These are phyloP conservation scores for Lordiphosa collinella DNA, from an alignment of 1,140 invertebrate species.

Conservation along the genomic window DNA sequence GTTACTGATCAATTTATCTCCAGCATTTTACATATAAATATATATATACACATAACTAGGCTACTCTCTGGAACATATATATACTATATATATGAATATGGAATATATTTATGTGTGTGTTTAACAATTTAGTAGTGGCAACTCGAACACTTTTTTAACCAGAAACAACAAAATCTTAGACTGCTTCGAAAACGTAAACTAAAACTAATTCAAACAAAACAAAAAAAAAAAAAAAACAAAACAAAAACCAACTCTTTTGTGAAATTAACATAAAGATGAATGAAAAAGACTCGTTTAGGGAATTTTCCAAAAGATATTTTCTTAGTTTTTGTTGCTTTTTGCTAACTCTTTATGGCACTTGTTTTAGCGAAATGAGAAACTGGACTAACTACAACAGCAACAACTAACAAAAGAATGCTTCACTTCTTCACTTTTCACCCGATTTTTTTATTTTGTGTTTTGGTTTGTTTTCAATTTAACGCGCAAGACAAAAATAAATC, in stretches of 20 bases:
- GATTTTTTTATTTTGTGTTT: slow-evolving; percentile 6
- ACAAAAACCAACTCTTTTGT: slow-evolving; percentile 33
- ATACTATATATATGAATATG: slow-evolving; percentile 13
- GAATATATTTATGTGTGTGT: slow-evolving; percentile 54
- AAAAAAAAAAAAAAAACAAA: slow-evolving; percentile 25
- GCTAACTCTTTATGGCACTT: slow-evolving; percentile 27
- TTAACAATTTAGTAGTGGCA: slow-evolving; percentile 23
- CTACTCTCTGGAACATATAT: slow-evolving; percentile 8
- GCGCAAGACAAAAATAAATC: slow-evolving; percentile 26
- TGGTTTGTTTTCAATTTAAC: slow-evolving; percentile 15
- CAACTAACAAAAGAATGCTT: slow-evolving; percentile 15
- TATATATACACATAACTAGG: slow-evolving; percentile 21
- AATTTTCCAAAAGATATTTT: slow-evolving; percentile 54
- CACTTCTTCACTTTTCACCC: slow-evolving; percentile 17
- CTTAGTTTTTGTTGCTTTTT: slow-evolving; percentile 31
- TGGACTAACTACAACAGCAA: slow-evolving; percentile 16
- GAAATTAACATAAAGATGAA: slow-evolving; percentile 40
- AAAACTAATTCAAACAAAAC: slow-evolving; percentile 28
- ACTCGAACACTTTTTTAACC: slow-evolving; percentile 59
- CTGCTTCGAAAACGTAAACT: slow-evolving; percentile 75
- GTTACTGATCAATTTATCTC: slow-evolving; percentile 52
- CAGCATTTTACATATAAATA: slow-evolving; percentile 37
- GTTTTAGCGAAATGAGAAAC: slow-evolving; percentile 36
- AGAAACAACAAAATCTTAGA: slow-evolving; percentile 76
- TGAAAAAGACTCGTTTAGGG: slow-evolving; percentile 69